phyloP scores from a whole-genome alignment of 2,113 vertebrate genomes.

The Cryptotis parvus region DNA sequence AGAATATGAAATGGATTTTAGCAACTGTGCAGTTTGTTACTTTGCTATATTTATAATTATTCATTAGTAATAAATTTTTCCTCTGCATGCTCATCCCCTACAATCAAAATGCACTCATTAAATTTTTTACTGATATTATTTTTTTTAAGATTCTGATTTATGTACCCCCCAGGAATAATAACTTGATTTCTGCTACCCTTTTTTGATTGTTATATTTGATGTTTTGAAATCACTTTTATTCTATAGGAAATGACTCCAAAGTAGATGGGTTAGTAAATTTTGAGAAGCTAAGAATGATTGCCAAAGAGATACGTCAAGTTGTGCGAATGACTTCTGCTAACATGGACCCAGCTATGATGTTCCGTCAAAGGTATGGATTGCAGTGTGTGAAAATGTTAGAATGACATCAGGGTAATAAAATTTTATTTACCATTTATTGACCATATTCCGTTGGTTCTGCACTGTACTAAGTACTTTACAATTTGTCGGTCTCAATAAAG shows the following conservation, averaged over 20 bases:
- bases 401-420: background rate
- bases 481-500: background rate
- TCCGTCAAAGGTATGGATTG: conserved; percentile 94
- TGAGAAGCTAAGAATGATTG: conserved; percentile 98
- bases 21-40: background rate
- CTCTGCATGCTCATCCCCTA: background rate
- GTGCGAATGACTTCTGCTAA: conserved; percentile 97
- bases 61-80: background rate
- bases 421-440: background rate
- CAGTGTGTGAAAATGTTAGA: background rate
- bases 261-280: conserved; percentile 98
- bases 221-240: conserved; percentile 52
- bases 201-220: background rate
- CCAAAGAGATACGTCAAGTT: conserved; percentile 97
- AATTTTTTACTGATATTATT: background rate
- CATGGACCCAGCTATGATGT: conserved; percentile 99
- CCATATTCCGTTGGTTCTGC: background rate
- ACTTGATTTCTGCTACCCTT: conserved; percentile 29
- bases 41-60: background rate
- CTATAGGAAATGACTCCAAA: conserved; percentile 95
- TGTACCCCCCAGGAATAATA: background rate
- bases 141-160: background rate
- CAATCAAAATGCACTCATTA: background rate
- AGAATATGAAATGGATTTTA: conserved; percentile 13
- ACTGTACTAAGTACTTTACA: background rate